A percentile compares a stretch with the other conserved stretches of the same genome.
These are phyloP conservation scores for Aythya baeri DNA, from an alignment of 2,113 vertebrate genomes.

Conservation along the genomic window DNA sequence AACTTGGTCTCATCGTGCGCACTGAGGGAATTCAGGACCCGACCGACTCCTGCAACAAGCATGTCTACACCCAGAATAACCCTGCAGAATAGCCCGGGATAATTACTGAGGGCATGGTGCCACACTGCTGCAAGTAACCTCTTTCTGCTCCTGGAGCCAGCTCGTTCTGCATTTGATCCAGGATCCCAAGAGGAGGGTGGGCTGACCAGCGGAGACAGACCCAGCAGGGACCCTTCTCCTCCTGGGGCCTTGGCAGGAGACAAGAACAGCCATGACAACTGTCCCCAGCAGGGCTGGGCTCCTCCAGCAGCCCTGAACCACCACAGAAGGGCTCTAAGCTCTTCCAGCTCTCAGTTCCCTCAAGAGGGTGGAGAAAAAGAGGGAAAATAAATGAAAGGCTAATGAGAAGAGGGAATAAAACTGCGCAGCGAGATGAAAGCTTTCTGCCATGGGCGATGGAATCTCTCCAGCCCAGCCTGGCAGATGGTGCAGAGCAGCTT, in stretches of 20 bases:
- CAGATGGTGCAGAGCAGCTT: conserved; percentile 36
- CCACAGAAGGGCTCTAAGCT: neutral
- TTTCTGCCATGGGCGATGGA: conserved; percentile 41
- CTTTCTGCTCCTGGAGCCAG: neutral
- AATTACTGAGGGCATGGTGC: neutral
- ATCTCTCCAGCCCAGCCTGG: conserved; percentile 53
- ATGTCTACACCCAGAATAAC: neutral
- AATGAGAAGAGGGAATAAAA: conserved; percentile 44
- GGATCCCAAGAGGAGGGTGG: fast-evolving
- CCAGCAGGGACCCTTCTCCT: neutral
- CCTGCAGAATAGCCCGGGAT: neutral
- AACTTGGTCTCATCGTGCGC: neutral
- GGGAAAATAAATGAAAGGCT: conserved; percentile 54
- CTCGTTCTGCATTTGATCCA: neutral
- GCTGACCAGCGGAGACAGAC: neutral
- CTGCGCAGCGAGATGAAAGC: conserved; percentile 18
- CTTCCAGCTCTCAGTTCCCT: neutral
- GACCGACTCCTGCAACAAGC: neutral
- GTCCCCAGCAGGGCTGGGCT: neutral
- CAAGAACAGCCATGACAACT: fast-evolving
- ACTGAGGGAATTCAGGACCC: neutral
- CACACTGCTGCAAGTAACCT: neutral
- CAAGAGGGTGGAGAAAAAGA: conserved; percentile 14
- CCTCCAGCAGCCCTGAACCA: neutral
- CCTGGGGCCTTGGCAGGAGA: neutral